These are phyloP conservation scores for Perizoma flavofasciatum DNA, from an alignment of 2,888 invertebrate genomes.

Conservation along the genomic window DNA sequence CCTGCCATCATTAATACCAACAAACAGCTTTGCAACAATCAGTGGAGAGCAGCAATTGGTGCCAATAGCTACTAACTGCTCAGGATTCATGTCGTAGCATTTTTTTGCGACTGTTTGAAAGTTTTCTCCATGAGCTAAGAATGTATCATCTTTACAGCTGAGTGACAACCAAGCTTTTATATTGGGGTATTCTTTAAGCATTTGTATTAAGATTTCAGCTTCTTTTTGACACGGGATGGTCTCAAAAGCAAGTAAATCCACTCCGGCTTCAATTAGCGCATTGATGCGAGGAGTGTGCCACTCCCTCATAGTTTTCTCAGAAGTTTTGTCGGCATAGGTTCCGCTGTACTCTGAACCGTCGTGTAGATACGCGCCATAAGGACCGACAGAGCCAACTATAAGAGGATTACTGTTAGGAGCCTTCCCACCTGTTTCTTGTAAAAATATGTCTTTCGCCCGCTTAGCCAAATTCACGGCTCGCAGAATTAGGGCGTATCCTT, in stretches of 20 bases:
- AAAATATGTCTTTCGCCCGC: slow-evolving; percentile 85
- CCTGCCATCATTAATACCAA: slow-evolving; percentile 58
- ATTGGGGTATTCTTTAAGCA: slow-evolving; percentile 90
- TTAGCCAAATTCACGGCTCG: slow-evolving; percentile 89
- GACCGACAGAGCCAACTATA: slow-evolving; percentile 94
- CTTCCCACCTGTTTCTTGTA: slow-evolving; percentile 68
- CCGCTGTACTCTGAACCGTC: slow-evolving; percentile 97
- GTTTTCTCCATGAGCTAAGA: slow-evolving; percentile 89
- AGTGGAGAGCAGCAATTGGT: slow-evolving; percentile 90
- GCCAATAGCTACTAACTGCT: slow-evolving; percentile 90
- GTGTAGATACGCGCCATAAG: slow-evolving; percentile 94
- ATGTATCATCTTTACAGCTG: slow-evolving; percentile 87
- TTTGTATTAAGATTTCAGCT: slow-evolving; percentile 89
- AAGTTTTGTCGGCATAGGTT: slow-evolving; percentile 86
- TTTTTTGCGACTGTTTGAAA: slow-evolving; percentile 86
- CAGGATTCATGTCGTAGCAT: slow-evolving; percentile 86
- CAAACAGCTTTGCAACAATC: slow-evolving; percentile 61
- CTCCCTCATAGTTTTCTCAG: slow-evolving; percentile 85
- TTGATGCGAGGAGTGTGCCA: slow-evolving; percentile 94
- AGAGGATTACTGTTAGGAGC: slow-evolving; percentile 68
- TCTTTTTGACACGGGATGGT: slow-evolving; percentile 94
- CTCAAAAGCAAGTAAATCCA: slow-evolving; percentile 94
- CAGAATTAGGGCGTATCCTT: slow-evolving; percentile 88
- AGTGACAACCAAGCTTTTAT: slow-evolving; percentile 95
- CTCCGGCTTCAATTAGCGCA: slow-evolving; percentile 89